phyloP scores from a whole-genome alignment of 2,888 invertebrate genomes.

The Chrysotoxum bicinctum region DNA sequence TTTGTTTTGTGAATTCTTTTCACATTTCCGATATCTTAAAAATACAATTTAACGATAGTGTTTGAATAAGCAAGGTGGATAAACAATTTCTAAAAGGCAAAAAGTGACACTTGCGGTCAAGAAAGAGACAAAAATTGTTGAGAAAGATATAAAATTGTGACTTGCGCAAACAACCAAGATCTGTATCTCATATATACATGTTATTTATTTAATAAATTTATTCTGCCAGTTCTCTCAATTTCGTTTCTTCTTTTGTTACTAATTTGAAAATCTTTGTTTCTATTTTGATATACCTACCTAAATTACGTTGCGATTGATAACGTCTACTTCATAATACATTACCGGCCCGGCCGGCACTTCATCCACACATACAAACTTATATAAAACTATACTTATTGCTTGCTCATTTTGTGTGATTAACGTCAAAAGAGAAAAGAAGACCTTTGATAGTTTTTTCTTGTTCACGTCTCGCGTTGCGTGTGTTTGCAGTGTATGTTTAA shows the following conservation, averaged over 20 bases:
- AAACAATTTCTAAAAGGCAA: conserved; percentile 42
- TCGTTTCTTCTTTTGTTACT: conserved; percentile 25
- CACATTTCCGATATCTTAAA: conserved; percentile 47
- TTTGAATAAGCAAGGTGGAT: conserved; percentile 35
- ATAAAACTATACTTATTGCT: neutral
- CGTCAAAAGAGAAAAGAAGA: neutral
- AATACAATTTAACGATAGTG: conserved; percentile 8
- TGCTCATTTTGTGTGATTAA: conserved; percentile 26
- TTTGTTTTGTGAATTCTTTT: conserved; percentile 9
- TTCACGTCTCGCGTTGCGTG: conserved; percentile 5
- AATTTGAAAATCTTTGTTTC: conserved; percentile 30
- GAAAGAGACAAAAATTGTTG: conserved; percentile 37
- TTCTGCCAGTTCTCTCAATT: conserved; percentile 11
- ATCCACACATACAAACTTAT: neutral
- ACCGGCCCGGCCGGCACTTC: conserved; percentile 49
- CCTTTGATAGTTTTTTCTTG: neutral
- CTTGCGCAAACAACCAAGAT: conserved; percentile 8
- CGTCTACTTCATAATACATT: neutral
- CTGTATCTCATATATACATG: neutral
- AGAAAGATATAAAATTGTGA: neutral
- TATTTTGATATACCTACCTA: conserved; percentile 26
- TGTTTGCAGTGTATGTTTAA: conserved; percentile 42
- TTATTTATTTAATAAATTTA: neutral
- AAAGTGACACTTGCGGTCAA: conserved; percentile 33
- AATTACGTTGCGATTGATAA: conserved; percentile 36